These are phyloP conservation scores for Bathynomus jamesi DNA, from an alignment of 1,140 invertebrate genomes.

Conservation along the genomic window DNA sequence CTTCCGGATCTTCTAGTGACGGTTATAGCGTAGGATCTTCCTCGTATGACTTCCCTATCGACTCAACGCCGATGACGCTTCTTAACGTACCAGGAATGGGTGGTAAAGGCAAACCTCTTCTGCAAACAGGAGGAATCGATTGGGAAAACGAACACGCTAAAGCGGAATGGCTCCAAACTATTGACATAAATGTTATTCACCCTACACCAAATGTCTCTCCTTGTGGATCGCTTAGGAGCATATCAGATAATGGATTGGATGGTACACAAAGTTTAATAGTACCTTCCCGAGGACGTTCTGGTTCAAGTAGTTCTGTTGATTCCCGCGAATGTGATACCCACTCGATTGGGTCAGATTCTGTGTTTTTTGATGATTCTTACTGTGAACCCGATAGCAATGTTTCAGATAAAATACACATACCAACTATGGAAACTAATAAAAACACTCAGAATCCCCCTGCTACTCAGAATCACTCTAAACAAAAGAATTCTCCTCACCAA, in stretches of 20 bases:
- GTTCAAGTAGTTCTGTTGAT: slow-evolving; percentile 16
- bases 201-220: slow-evolving; percentile 37
- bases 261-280: slow-evolving; percentile 8
- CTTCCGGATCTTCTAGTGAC: slow-evolving; percentile 25
- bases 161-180: slow-evolving; percentile 34
- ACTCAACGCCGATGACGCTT: slow-evolving; percentile 21
- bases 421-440: not conserved
- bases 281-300: slow-evolving; percentile 12
- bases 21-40: slow-evolving; percentile 29
- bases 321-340: slow-evolving; percentile 27
- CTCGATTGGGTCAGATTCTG: slow-evolving; percentile 36
- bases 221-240: slow-evolving; percentile 32
- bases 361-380: slow-evolving; percentile 30
- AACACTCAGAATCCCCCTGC: slow-evolving; percentile 10
- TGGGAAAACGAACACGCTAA: slow-evolving; percentile 35
- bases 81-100: slow-evolving; percentile 24
- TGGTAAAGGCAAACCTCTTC: slow-evolving; percentile 17
- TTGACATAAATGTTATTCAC: slow-evolving; percentile 38
- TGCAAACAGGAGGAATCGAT: slow-evolving; percentile 35
- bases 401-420: slow-evolving; percentile 25
- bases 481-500: slow-evolving; percentile 11
- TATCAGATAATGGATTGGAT: slow-evolving; percentile 23
- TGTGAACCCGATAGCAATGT: slow-evolving; percentile 22
- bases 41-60: slow-evolving; percentile 18
- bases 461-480: slow-evolving; percentile 7